Evolutionary conservation across 2,888 invertebrate genomes (phyloP).

Genomic region (Linyphia triangularis): DNA sequence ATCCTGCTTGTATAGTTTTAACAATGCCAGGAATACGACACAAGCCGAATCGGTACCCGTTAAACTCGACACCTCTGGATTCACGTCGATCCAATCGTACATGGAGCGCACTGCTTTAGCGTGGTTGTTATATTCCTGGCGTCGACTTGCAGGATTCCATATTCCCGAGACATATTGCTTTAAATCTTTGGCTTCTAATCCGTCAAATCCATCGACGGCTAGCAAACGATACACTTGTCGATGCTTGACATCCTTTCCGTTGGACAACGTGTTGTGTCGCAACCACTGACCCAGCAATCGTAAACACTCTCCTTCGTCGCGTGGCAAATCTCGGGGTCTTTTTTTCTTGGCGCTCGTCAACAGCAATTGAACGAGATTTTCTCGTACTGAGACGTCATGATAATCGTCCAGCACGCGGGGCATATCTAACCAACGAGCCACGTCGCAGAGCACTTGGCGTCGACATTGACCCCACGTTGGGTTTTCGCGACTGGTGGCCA

Average conservation of each 20-base stretch:
- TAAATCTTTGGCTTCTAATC: slow-evolving; percentile 3
- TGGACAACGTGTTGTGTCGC: neutral
- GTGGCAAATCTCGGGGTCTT: neutral
- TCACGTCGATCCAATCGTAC: neutral
- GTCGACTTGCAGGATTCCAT: neutral
- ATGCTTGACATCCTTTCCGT: neutral
- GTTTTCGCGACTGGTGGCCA: neutral
- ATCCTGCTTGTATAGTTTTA: neutral
- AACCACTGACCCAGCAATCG: slow-evolving; percentile 1
- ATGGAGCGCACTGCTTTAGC: neutral
- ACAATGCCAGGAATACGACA: slow-evolving; percentile 16
- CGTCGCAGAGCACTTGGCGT: neutral
- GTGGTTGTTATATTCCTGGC: neutral
- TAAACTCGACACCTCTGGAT: neutral
- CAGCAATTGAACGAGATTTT: neutral
- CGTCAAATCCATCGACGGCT: slow-evolving; percentile 34
- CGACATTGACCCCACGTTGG: neutral
- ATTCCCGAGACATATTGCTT: neutral
- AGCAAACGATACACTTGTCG: slow-evolving; percentile 17
- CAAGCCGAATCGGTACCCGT: slow-evolving; percentile 20
- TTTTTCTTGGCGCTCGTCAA: neutral
- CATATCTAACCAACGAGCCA: neutral
- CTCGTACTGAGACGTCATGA: neutral
- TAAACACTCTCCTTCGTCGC: neutral
- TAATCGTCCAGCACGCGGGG: neutral